Percentiles rank a stretch among this genome's conserved stretches.
Conservation (phyloP, 2,888 invertebrate species). For the Coenonympha glycerion region DNA sequence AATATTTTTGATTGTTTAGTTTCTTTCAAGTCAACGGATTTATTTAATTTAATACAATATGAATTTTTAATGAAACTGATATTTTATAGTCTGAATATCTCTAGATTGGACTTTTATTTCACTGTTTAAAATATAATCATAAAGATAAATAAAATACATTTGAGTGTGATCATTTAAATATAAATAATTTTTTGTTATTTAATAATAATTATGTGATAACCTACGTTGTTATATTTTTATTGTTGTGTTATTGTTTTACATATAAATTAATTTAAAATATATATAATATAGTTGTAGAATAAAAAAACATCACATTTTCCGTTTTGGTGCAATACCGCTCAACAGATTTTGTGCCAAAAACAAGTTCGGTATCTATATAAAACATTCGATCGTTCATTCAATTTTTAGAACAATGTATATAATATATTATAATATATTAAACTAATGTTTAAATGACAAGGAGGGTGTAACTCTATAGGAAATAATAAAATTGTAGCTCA, state of each 20-base stretch:
- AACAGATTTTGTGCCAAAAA: conserved; percentile 62
- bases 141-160: conserved; percentile 14
- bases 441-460: conserved; percentile 49
- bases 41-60: conserved; percentile 1
- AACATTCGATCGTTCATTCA: conserved; percentile 27
- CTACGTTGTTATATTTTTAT: conserved; percentile 19
- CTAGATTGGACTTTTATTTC: not conserved
- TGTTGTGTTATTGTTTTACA: conserved; percentile 14
- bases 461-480: conserved; percentile 51
- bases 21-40: not conserved
- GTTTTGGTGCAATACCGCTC: conserved; percentile 36
- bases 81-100: not conserved
- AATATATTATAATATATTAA: conserved; percentile 53
- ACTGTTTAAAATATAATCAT: not conserved
- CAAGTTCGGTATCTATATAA: conserved; percentile 6
- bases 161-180: conserved; percentile 23
- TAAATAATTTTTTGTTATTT: conserved; percentile 21
- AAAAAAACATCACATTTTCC: conserved; percentile 9
- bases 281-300: conserved; percentile 2
- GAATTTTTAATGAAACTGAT: not conserved
- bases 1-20: not conserved
- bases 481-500: conserved; percentile 64
- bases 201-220: conserved; percentile 22
- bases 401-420: conserved; percentile 71
- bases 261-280: no score